Base-by-base conservation (phyloP, 2,888 invertebrate genomes). In the Camponotus fellah region DNA sequence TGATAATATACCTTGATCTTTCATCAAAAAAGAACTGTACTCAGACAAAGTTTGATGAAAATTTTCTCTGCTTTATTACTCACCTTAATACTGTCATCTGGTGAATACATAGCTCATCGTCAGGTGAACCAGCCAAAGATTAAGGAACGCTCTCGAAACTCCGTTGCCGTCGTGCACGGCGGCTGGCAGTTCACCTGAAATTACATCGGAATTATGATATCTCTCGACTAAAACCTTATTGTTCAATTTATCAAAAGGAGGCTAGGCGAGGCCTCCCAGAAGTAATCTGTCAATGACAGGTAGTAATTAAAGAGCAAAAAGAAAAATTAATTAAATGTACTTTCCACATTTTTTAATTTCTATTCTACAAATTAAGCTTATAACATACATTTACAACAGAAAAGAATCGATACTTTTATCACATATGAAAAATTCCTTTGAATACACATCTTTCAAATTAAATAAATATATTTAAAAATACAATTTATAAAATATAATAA, bases 51-150 rank as follows among this genome's bases (percentile, higher is more conserved):
- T 65, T 66, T 34, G 1, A 43, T 43, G 10, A 14, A 14, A 26
- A 34, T 17, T 77, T 56, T 32, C 10, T 14, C 2, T 10, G 56
- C 26, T 34, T 64, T 37, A 58, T 77, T 3, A 12, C 80, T 89
- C 89, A 94, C 94, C 94, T 94, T 94, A 95, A 88, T 92, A 94
- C 91, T 93, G 94, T 95, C 95, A 95, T 95, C 95, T 95, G 91
- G 94, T 93, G 91, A 95, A 94, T 79, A 94, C 93, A 91, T 94
- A 94, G 90, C 94, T 95, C 86, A 94, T 92, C 76, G 95, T 94
- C 80, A 94, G 91, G 88, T 94, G 94, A 90, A 95, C 92, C 84
- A 95, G 92, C 95, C 95, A 95, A 75, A 94, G 92, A 92, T 94
- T 95, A 86, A 94, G 92, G 77, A 95, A 94, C 84, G 95, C 94